Evolutionary conservation across 35 echinoderm and acorn worm genomes (phyloP), one percentile per base, ranked within the genome.

Genomic region (Amphiura filiformis): DNA sequence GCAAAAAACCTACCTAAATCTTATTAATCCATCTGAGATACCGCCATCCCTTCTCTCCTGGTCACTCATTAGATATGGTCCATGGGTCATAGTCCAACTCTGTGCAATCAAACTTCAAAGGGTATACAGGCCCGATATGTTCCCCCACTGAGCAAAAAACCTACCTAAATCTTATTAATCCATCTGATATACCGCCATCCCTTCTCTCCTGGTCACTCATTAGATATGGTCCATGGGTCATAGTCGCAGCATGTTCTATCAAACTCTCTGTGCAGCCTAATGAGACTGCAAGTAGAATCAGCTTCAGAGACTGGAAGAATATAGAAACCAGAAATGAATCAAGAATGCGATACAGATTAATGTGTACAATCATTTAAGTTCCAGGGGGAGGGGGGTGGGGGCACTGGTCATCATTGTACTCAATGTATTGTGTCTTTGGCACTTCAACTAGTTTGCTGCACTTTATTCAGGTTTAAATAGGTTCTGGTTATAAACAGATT

Each of bases 1-100:
- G n/a, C n/a, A n/a, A n/a, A n/a, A n/a, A n/a, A n/a, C 44, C 26
- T 76, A 97, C 95, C 90, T 93, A 34, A 93, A 17, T 93, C 95
- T 77, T 9, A 93, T 64, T 13, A 97, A 82, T 34, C 95, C 95
- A 83, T 97, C 92, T 9, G 86, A 82, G 23, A 97, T 97, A 0
- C 92, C 89, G 1, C 95, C 86, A 18, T 87, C 61, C 42, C 57
- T 42, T 41, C 91, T 84, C 30, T 93, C 92, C 39, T 97, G 57
- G 9, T 83, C 40, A 18, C 84, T 82, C 91, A 97, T 93, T 39
- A 91, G 79, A 30, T 75, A 87, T 1, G 70, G 83, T 1, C 95
- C 95, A 65, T 97, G 95, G 34, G 95, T 97, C 95, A 97, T 97
- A 37, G 9, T 35, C n/a, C n/a, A n/a, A n/a, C n/a, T n/a, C n/a